Evolutionary conservation across 2,888 invertebrate genomes (phyloP), one percentile per base, ranked within the genome.

Genomic region (Amphipyra tragopoginis): DNA sequence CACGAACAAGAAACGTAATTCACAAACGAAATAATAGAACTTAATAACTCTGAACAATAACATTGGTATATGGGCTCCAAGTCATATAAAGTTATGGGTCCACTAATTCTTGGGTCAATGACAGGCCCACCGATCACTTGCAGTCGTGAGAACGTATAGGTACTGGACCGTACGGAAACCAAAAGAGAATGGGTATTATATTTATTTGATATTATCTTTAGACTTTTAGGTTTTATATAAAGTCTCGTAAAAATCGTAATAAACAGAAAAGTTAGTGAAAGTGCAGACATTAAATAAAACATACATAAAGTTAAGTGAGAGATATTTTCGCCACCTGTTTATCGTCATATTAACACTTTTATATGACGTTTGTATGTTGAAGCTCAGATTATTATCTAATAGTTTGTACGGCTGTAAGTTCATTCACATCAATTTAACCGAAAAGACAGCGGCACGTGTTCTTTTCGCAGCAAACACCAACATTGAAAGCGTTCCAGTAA

Each of bases 81-180:
- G 54, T 68, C 56, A 58, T 67, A 51, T 67, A 57, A 57, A 64
- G 63, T 66, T 65, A 60, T 74, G 60, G 60, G 65, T 70, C 70
- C 56, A 68, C 65, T 70, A 78, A 71, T 68, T 63, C 71, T 65
- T 63, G 72, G 85, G 84, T 85, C 85, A 83, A 83, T 84, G 79
- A 82, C 80, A 76, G 75, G 56, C 70, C 58, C 72, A 67, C 73
- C 78, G 68, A 77, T 79, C 74, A 77, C 72, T 52, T 48, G 63
- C 58, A 72, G 65, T 67, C 81, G 82, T 83, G 85, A 75, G 80
- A 79, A 77, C 68, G 65, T 53, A 61, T 29, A 29, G 29, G 29
- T 29, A 67, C 64, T 64, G 42, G 42, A 63, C 63, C 67, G 49
- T 57, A 72, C 65, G 48, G 65, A 49, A 60, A 53, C 58, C 58